Base-by-base conservation (phyloP, 35 echinoderm and acorn worm genomes). In the Holothuria glaberrima region DNA sequence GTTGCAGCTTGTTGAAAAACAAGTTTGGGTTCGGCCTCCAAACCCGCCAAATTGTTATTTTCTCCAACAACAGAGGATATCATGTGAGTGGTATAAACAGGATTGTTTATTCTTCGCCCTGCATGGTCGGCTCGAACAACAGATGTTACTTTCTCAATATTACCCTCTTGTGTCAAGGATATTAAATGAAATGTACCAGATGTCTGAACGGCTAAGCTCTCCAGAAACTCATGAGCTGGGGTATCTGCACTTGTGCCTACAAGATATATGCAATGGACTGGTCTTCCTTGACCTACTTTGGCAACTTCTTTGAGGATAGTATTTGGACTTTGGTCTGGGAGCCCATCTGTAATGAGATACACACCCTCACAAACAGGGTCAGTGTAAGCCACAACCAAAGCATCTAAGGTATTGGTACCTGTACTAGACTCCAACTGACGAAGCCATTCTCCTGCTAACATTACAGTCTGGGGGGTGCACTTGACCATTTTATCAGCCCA, bases 401-500 rank as follows among this genome's bases (percentile, higher is more conserved):
- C 97, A 89, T 99, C 97, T n/a, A 95, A 62, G 1, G 93, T 94
- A 87, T 99, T 99, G 18, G 97, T 95, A 18, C 97, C 91, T 0
- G 86, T 94, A 27, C 89, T 93, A 50, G 72, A 95, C 20, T 58
- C 66, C 41, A 99, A 57, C 36, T 86, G 91, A 32, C 79, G 75
- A 1, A 95, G 59, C 97, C 93, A 95, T n/a, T 95, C 93, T 25
- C 88, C 91, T 18, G 97, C 97, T 0, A 95, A 72, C 20, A 86
- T 93, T 22, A 99, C 97, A 25, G 97, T 99, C 68, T 95, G 97
- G 30, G 97, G 97, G 7, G 97, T 95, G 56, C 93, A 95, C 35
- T 86, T 92, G 38, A 99, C 91, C 88, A 99, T 88, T 24, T 90
- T 87, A 68, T 99, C 97, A 6, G 97, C 93, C 97, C 97, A 99